Evolutionary conservation across 2,113 vertebrate species (phyloP), one percentile per base, ranked within the genome.

Genomic region (Nannospalax galili): DNA sequence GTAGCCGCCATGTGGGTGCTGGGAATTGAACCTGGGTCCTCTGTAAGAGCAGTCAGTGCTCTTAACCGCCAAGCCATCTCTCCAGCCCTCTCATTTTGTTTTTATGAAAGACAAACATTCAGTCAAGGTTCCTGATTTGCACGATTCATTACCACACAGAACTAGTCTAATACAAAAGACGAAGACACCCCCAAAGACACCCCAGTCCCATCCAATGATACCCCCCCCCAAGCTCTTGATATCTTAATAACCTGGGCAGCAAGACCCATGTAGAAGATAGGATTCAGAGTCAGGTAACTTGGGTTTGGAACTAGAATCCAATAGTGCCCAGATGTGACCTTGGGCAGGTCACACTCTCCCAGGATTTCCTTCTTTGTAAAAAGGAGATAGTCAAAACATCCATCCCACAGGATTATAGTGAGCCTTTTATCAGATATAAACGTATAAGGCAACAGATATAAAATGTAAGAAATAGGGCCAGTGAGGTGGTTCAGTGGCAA

Each of bases 81-180:
- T n/a, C n/a, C n/a, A n/a, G n/a, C n/a, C n/a, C n/a, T n/a, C n/a
- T n/a, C n/a, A 64, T 94, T 92, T 94, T 62, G 26, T 94, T 42
- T 80, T 95, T 90, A 89, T 93, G 92, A 85, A 97, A 94, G 94
- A 85, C 88, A 90, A 70, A 82, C 82, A 62, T 96, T 97, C 93
- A 86, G 52, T 81, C 65, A 81, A 78, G 28, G 30, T 52, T 94
- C 94, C 86, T 84, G 78, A 95, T 97, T 92, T 95, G 91, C 82
- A 84, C 72, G 82, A 69, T 60, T 95, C 82, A 42, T 95, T 90
- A 81, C 72, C 72, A 89, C 86, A 37, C 58, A 78, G 37, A 62
- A 26, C 81, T 69, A 30, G 69, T 95, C 84, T 87, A 88, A 80
- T 92, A 95, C 69, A 75, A 70, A 81, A 37, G 64, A 42, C 84